These are phyloP conservation scores for Cassiopea xamachana DNA, from an alignment of 30 jellyfish, hydroid and myxozoan species.

Conservation along the genomic window DNA sequence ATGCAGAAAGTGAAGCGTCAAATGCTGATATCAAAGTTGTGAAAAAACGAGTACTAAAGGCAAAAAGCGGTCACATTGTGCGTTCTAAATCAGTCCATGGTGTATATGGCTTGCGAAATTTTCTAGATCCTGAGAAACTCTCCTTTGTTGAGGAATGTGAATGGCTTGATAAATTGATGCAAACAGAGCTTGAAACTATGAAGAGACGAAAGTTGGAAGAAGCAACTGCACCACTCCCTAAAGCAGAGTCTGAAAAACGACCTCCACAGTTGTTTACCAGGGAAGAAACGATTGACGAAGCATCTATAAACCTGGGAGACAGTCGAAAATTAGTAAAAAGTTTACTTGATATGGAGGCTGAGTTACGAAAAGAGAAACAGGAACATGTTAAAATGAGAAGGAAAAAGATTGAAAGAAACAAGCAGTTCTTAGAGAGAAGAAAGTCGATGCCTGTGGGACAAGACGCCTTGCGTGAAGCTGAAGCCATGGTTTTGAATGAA, in stretches of 20 bases:
- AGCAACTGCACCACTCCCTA: slow-evolving; percentile 17
- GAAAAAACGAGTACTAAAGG: slow-evolving; percentile 51
- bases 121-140: slow-evolving; percentile 31
- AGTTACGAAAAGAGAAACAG: slow-evolving; percentile 31
- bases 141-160: slow-evolving; percentile 65
- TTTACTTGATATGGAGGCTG: slow-evolving; percentile 68
- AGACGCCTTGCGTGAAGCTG: slow-evolving; percentile 32
- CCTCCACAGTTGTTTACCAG: slow-evolving; percentile 18
- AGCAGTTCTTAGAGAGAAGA: slow-evolving; percentile 16
- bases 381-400: slow-evolving; percentile 7
- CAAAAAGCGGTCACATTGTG: slow-evolving; percentile 67
- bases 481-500: not conserved
- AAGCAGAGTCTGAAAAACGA: slow-evolving; percentile 2
- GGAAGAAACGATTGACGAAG: slow-evolving; percentile 70
- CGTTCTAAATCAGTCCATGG: slow-evolving; percentile 66
- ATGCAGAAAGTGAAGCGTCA: not conserved
- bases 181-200: slow-evolving; percentile 49
- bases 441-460: slow-evolving; percentile 64
- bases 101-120: slow-evolving; percentile 59
- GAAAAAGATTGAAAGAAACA: slow-evolving; percentile 1
- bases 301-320: slow-evolving; percentile 27
- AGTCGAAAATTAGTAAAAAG: slow-evolving; percentile 55
- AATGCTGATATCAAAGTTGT: not conserved
- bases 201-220: slow-evolving; percentile 40
- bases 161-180: slow-evolving; percentile 70